Evolutionary conservation across 2,797 vertebrate genomes (phyloP), one percentile per base, ranked within the genome.

Genomic region (Gymnothorax javanicus): DNA sequence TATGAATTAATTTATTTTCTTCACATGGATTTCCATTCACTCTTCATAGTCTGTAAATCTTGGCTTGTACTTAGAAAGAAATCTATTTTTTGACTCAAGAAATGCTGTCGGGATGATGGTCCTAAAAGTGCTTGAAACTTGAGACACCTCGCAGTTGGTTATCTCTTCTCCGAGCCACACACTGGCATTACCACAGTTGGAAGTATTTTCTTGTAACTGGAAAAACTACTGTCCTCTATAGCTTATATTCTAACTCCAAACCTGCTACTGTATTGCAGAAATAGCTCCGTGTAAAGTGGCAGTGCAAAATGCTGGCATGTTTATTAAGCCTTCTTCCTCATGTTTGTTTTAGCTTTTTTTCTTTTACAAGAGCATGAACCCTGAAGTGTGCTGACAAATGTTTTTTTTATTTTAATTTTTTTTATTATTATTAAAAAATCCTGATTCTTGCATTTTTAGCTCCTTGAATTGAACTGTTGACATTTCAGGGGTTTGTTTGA

Each of bases 391-490:
- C 81, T 12, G 52, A 57, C 23, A 27, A 82, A 69, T 69, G 56
- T 69, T 71, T 83, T 87, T 23, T 71, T 12, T 50, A 52, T 58
- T 69, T 54, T 67, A 43, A 25, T 11, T n/a, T 9, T 27, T n/a
- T 52, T 25, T 71, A 58, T 50, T 27, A 57, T 71, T 79, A 79
- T 27, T 77, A 67, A 64, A 43, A 43, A 43, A 43, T 2, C 33
- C 33, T 71, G 86, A n/a, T 60, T 59, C 56, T 59, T 59, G 23
- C 25, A 60, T 15, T 57, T 58, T 56, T 83, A 25, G 56, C 67
- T 83, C 17, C 67, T 87, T 83, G 64, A 86, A 62, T 56, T 82
- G 75, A 52, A 86, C 67, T 82, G 71, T 67, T 56, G 79, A 77
- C 56, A 64, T 25, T 54, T 64, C 81, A 56, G 43, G 54, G 69